phyloP scores from a whole-genome alignment of 2,888 invertebrate genomes.

The Bhutanitis thaidina region DNA sequence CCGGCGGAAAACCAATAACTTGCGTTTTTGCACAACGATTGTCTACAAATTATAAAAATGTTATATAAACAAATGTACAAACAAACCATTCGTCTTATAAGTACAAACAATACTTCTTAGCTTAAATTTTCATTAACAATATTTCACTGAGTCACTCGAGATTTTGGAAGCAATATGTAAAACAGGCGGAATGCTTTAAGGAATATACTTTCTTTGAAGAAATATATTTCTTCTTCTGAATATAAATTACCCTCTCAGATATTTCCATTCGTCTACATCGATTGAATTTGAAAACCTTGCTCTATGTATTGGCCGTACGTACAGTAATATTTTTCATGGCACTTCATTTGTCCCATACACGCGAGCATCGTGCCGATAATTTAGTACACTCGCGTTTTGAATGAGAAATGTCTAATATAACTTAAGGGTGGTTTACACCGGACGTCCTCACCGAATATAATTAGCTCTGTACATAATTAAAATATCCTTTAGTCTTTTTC shows the following conservation, averaged over 20 bases:
- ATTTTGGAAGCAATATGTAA: conserved; percentile 2
- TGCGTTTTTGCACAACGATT: too few species aligned
- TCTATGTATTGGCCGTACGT: conserved; percentile 17
- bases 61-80: too few species aligned
- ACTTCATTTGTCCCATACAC: conserved; percentile 1
- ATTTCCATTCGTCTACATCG: conserved; percentile 28
- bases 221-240: conserved; percentile 25
- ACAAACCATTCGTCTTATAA: too few species aligned
- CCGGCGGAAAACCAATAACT: too few species aligned
- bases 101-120: too few species aligned
- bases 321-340: conserved; percentile 24
- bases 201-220: conserved; percentile 3
- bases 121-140: not conserved
- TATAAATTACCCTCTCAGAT: conserved; percentile 35
- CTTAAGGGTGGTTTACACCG: too few species aligned
- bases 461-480: too few species aligned
- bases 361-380: not conserved
- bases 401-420: not conserved
- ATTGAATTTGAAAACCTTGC: conserved; percentile 32
- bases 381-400: not conserved
- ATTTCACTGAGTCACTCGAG: conserved; percentile 3
- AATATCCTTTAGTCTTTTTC: too few species aligned
- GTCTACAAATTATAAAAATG: too few species aligned
- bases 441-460: too few species aligned
- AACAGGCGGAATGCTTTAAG: conserved; percentile 4